phyloP scores from a whole-genome alignment of 2,797 vertebrate genomes.

The Urosaurus nigricauda region DNA sequence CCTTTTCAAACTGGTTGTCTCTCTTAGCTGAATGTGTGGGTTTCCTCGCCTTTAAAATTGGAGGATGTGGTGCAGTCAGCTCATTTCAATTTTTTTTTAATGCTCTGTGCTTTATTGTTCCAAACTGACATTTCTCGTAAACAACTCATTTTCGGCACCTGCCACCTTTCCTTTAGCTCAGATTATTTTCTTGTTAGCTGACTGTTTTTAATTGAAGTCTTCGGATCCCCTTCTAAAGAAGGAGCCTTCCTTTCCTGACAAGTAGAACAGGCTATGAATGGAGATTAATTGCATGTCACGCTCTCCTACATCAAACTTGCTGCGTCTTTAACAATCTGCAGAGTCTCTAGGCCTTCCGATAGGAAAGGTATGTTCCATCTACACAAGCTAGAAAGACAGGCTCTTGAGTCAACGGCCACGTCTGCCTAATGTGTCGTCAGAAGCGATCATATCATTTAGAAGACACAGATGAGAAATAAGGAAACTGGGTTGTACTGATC shows the following conservation, averaged over 20 bases:
- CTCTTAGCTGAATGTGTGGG: constrained; percentile 46
- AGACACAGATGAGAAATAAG: not conserved
- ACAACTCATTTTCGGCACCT: constrained; percentile 80
- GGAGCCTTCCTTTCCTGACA: constrained; percentile 79
- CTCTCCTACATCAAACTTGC: constrained; percentile 76
- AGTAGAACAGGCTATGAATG: constrained; percentile 77
- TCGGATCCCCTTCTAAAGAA: constrained; percentile 77
- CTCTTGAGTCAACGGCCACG: constrained; percentile 15
- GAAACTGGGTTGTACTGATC: not conserved
- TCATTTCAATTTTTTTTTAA: constrained; percentile 62
- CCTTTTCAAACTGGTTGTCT: constrained; percentile 40
- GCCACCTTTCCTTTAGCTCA: constrained; percentile 77
- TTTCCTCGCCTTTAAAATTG: constrained; percentile 53
- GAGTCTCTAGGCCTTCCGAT: constrained; percentile 51
- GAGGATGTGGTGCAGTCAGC: constrained; percentile 43
- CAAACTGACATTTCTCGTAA: constrained; percentile 74
- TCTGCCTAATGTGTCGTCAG: not conserved
- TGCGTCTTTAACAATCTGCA: constrained; percentile 70
- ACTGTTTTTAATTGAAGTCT: constrained; percentile 81
- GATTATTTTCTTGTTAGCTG: constrained; percentile 82
- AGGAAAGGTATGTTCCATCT: constrained; percentile 45
- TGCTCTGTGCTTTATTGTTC: constrained; percentile 68
- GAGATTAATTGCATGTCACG: constrained; percentile 83
- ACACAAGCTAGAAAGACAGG: constrained; percentile 51
- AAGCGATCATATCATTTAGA: constrained; percentile 23